Percentiles rank a stretch among this genome's conserved stretches.
Evolutionary conservation across 2,113 vertebrate genomes (phyloP).

Genomic region (Nanorana parkeri): DNA sequence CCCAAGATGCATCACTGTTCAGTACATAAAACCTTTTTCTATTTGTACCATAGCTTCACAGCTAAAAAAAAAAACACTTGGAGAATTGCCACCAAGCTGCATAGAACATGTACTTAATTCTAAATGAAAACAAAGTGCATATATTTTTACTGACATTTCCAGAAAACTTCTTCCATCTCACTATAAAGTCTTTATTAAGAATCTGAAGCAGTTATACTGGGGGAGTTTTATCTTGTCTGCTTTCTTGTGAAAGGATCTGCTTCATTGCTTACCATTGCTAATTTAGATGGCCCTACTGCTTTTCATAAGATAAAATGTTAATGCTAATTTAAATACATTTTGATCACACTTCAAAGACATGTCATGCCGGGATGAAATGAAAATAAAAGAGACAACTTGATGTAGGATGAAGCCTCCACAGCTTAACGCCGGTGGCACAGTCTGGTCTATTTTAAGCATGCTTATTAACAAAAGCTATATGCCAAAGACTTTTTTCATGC

Average conservation of each 20-base stretch:
- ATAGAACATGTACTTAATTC: conserved; percentile 28
- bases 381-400: conserved; percentile 58
- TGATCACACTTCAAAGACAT: conserved; percentile 71
- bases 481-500: conserved; percentile 24
- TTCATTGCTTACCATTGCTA: conserved; percentile 52
- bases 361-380: conserved; percentile 69
- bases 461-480: conserved; percentile 55
- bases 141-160: conserved; percentile 6
- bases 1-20: conserved; percentile 18
- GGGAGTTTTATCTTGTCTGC: conserved; percentile 36
- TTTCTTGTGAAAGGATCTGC: conserved; percentile 52
- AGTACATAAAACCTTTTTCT: conserved; percentile 23
- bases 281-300: conserved; percentile 56
- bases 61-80: conserved; percentile 27
- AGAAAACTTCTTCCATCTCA: background rate
- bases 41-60: conserved; percentile 35
- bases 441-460: conserved; percentile 49
- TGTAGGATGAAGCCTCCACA: conserved; percentile 54
- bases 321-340: conserved; percentile 73
- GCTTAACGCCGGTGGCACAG: conserved; percentile 50
- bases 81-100: background rate
- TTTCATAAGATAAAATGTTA: conserved; percentile 71
- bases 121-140: conserved; percentile 28
- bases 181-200: conserved; percentile 34
- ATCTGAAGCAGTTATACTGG: conserved; percentile 40